phyloP scores from a whole-genome alignment of 1,140 invertebrate genomes.

The Aphaenogaster ashmeadi region DNA sequence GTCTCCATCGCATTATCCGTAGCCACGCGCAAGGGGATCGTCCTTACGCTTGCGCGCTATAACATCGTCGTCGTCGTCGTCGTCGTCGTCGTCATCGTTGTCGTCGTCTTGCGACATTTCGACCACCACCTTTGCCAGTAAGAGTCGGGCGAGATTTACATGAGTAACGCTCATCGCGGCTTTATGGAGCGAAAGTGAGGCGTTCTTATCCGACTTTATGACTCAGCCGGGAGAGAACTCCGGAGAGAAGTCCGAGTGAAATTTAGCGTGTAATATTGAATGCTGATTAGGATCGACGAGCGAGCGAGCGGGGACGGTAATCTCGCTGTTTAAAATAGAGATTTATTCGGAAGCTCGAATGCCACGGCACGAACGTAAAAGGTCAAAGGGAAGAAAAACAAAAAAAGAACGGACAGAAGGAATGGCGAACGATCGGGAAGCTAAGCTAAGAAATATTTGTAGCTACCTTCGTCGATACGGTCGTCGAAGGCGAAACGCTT shows the following conservation, averaged over 20 bases:
- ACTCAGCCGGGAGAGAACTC: constrained; percentile 38
- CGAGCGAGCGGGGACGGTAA: constrained; percentile 20
- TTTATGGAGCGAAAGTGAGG: constrained; percentile 61
- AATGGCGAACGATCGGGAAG: constrained; percentile 32
- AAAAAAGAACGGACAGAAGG: background rate
- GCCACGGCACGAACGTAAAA: background rate
- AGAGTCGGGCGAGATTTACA: constrained; percentile 56
- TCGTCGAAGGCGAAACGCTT: constrained; percentile 33
- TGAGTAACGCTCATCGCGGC: constrained; percentile 56
- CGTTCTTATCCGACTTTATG: constrained; percentile 58
- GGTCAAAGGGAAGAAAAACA: background rate
- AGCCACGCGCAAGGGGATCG: background rate
- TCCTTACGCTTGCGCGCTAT: background rate
- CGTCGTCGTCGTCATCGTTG: background rate
- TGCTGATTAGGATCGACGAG: constrained; percentile 57
- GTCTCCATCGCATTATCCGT: constrained; percentile 4
- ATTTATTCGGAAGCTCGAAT: constrained; percentile 39
- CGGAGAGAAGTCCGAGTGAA: constrained; percentile 44
- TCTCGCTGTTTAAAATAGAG: constrained; percentile 43
- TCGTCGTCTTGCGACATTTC: constrained; percentile 22
- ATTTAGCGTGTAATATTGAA: constrained; percentile 66
- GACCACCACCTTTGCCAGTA: constrained; percentile 11
- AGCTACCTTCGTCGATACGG: constrained; percentile 18
- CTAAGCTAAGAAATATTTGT: constrained; percentile 38
- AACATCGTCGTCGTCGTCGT: background rate